A percentile compares a stretch with the other conserved stretches of the same genome.
Evolutionary conservation across 92 coral and sea anemone genomes (phyloP).

Genomic region (Phymanthus crucifer): DNA sequence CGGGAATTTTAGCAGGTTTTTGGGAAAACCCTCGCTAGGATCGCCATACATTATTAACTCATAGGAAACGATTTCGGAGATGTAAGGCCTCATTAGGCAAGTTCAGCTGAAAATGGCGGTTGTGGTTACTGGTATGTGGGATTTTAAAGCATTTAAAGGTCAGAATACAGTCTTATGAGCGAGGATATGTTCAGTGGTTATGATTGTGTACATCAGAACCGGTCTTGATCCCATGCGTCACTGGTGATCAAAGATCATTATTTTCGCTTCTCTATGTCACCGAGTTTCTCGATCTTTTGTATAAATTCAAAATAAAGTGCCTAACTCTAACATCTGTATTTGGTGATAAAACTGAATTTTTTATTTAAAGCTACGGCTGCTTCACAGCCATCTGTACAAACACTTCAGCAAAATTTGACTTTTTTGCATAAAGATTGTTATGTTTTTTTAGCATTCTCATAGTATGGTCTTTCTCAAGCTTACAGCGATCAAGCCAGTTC

Average conservation of each 20-base stretch:
- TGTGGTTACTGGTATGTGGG: constrained; percentile 14
- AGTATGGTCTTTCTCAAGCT: no score
- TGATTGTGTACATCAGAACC: not conserved
- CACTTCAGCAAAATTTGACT: not conserved
- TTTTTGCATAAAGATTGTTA: not conserved
- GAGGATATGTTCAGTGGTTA: not conserved
- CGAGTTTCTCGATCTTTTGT: not conserved
- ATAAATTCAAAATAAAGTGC: not conserved
- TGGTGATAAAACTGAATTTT: not conserved
- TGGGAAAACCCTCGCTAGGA: not conserved
- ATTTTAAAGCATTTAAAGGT: constrained; percentile 13
- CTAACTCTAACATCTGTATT: not conserved
- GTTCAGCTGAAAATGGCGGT: constrained; percentile 18
- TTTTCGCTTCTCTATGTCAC: not conserved
- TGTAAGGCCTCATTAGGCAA: constrained; percentile 5
- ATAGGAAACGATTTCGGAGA: constrained; percentile 11
- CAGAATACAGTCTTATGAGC: not conserved
- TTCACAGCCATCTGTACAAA: not conserved
- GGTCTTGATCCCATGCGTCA: no score
- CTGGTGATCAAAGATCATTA: constrained; percentile 6
- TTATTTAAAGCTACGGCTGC: not conserved
- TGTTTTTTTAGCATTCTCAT: not conserved
- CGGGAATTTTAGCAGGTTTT: not conserved
- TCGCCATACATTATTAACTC: constrained; percentile 21
- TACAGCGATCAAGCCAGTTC: not conserved